A percentile compares a stretch with the other conserved stretches of the same genome.
These are phyloP conservation scores for Propithecus perrieri DNA, from an alignment of 2,797 vertebrate genomes.

Conservation along the genomic window DNA sequence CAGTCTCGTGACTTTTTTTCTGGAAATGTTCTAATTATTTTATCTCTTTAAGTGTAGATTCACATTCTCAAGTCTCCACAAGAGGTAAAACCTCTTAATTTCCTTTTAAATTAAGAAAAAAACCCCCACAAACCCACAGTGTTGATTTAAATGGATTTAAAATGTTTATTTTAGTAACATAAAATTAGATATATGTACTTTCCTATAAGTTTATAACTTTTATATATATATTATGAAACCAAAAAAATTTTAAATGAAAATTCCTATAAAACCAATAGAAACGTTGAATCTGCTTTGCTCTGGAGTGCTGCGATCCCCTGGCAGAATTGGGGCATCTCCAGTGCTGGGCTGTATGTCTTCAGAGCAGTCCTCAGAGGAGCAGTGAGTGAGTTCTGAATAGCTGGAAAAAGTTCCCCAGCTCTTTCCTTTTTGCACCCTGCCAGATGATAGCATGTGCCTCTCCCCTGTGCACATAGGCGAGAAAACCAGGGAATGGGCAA, in stretches of 20 bases:
- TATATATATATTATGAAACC: not conserved
- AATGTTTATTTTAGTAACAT: not conserved
- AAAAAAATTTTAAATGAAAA: not conserved
- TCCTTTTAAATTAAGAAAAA: not conserved
- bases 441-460: not conserved
- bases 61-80: constrained; percentile 94
- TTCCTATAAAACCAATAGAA: not conserved
- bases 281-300: not conserved
- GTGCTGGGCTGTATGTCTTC: not conserved
- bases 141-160: not conserved
- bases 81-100: constrained; percentile 67
- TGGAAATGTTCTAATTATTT: constrained; percentile 54
- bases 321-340: not conserved
- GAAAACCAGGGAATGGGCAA: not conserved
- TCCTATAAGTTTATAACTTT: not conserved
- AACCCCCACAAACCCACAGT: not conserved
- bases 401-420: not conserved
- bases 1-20: not conserved
- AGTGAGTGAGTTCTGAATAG: not conserved
- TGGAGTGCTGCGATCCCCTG: not conserved
- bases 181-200: not conserved
- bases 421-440: not conserved
- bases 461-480: too few species aligned
- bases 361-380: not conserved
- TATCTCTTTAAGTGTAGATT: constrained; percentile 88